Conservation (phyloP, 2,113 vertebrate genomes). For the Acanthisitta chloris region DNA sequence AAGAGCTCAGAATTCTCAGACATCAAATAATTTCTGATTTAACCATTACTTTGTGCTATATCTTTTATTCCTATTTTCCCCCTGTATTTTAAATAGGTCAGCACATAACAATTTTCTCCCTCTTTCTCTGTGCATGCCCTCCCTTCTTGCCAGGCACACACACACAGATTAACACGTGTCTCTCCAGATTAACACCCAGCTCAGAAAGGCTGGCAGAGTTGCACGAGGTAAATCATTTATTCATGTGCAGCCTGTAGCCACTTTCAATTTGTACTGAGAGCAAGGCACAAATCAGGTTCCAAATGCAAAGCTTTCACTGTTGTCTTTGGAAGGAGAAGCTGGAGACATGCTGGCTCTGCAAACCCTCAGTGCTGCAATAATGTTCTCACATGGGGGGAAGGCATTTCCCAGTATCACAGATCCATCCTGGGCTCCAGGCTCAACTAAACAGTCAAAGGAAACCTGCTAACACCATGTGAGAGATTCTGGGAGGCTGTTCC, state of each 20-base stretch:
- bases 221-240: neutral
- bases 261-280: neutral
- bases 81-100: neutral
- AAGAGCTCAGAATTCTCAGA: neutral
- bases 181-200: neutral
- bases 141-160: neutral
- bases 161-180: rapidly evolving
- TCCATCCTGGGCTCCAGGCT: neutral
- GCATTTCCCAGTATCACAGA: neutral
- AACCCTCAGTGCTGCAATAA: neutral
- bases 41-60: neutral
- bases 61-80: neutral
- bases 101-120: neutral
- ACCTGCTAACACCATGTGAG: neutral
- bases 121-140: neutral
- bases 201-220: neutral
- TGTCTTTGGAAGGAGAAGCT: neutral
- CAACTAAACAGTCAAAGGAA: neutral
- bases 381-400: neutral
- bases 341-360: neutral
- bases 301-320: neutral
- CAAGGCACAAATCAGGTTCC: neutral
- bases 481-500: neutral
- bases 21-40: neutral
- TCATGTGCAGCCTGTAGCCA: neutral